Evolutionary conservation across 2,888 invertebrate genomes (phyloP), one percentile per base, ranked within the genome.

Genomic region (Agrenia bidenticulata): DNA sequence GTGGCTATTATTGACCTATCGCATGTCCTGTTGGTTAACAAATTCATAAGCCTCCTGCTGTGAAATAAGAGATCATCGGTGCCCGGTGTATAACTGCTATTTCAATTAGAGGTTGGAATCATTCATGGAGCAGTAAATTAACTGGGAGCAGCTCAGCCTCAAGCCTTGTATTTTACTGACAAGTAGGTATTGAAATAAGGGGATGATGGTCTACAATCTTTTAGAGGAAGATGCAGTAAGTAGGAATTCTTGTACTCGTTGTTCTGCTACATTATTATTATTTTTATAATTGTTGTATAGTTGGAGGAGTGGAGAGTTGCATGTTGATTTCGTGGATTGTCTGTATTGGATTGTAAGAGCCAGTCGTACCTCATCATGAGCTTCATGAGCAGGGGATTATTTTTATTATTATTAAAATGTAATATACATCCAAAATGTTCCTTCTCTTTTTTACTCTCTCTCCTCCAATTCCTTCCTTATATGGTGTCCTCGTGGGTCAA

Each of bases 11-110:
- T 45, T 45, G 45, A 45, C 45, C 45, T 45, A 45, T 45, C 19
- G 45, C 19, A 45, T 45, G n/a, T 19, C 45, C 23, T 23, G 51
- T 51, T 23, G 5, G 23, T 51, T 51, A 51, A 23, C 24, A 26
- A 32, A 54, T 60, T 37, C 64, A 54, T 61, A 61, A 64, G 67
- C 53, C 67, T 70, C 70, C 70, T 62, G 67, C 65, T 59, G 70
- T 24, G 70, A 58, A 62, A 49, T 63, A 45, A 61, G 58, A 64
- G 57, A 61, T 45, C 19, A 45, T n/a, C 45, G 45, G 45, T 9
- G 45, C 45, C 45, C 15, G 32, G 13, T n/a, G 37, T 26, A 59
- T 42, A 49, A 45, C 57, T 64, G 62, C 45, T 63, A 68, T 65
- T 68, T 68, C 68, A 65, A 68, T 68, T 68, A 68, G 60, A 59